Conservation (phyloP, 2,888 invertebrate genomes). For the Glyphotaelius pellucidus region DNA sequence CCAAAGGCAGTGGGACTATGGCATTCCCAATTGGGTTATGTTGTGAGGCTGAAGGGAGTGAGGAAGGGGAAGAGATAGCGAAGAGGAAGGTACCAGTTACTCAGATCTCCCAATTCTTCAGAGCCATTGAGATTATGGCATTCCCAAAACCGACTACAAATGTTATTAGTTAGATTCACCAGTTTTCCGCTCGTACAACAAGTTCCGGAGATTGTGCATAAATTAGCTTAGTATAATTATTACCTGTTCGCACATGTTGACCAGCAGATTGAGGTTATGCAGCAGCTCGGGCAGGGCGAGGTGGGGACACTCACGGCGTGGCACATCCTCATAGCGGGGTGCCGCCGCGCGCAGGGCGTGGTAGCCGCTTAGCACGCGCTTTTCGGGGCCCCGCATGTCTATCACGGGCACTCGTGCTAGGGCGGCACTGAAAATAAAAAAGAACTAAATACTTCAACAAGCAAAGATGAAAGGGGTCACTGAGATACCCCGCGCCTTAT, state of each 20-base stretch:
- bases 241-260: constrained; percentile 95
- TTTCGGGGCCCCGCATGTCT: constrained; percentile 98
- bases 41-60: too few relatives aligned
- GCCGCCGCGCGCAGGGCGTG: constrained; percentile 89
- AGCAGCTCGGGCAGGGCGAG: constrained; percentile 92
- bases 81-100: background rate
- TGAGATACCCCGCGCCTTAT: too few relatives aligned
- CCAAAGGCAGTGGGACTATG: too few relatives aligned
- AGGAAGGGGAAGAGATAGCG: too few relatives aligned
- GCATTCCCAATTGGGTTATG: too few relatives aligned
- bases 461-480: background rate
- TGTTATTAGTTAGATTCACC: background rate
- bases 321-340: constrained; percentile 81
- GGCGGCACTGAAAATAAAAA: constrained; percentile 74
- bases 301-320: constrained; percentile 80
- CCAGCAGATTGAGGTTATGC: constrained; percentile 93
- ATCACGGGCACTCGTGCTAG: constrained; percentile 96
- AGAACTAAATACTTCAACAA: background rate
- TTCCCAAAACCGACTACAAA: too few relatives aligned
- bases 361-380: constrained; percentile 93
- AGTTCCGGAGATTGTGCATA: too few relatives aligned
- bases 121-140: too few relatives aligned
- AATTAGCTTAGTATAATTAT: background rate
- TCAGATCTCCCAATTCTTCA: too few relatives aligned
- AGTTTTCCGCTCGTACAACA: too few relatives aligned